phyloP scores from a whole-genome alignment of 1,140 invertebrate species.

The Euura lappo region DNA sequence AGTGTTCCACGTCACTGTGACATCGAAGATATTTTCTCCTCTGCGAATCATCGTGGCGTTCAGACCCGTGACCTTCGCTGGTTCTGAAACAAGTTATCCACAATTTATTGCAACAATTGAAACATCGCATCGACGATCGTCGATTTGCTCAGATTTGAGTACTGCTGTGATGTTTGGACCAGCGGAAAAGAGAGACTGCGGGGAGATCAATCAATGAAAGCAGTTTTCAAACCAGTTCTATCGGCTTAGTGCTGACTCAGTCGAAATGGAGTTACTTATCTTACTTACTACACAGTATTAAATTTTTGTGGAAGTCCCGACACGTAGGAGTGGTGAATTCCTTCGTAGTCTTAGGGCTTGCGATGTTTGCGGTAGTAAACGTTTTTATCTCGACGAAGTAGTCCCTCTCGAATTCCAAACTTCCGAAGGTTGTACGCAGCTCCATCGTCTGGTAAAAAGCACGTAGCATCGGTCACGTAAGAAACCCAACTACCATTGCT shows the following conservation, averaged over 20 bases:
- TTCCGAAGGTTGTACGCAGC: constrained; percentile 14
- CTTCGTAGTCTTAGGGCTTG: constrained; percentile 28
- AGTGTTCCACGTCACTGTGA: constrained; percentile 49
- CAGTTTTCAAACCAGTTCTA: no score
- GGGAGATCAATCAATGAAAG: no score
- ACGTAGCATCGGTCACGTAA: no score
- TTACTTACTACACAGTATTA: constrained; percentile 50
- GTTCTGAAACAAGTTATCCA: constrained; percentile 38
- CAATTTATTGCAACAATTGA: not conserved
- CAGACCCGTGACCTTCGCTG: constrained; percentile 38
- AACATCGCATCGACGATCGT: constrained; percentile 9
- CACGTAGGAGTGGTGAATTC: constrained; percentile 48
- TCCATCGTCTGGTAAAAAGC: constrained; percentile 18
- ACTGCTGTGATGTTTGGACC: no score
- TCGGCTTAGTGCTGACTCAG: no score
- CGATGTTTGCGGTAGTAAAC: constrained; percentile 24
- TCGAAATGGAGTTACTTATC: not conserved
- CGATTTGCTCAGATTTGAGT: not conserved
- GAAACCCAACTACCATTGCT: no score
- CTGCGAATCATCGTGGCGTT: constrained; percentile 12
- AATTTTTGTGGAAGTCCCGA: constrained; percentile 41
- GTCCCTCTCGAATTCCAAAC: constrained; percentile 37
- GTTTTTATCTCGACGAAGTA: constrained; percentile 38
- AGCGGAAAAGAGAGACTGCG: no score
- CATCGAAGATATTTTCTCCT: constrained; percentile 31